Percentiles rank a stretch among this genome's conserved stretches.
Evolutionary conservation across 2,888 invertebrate species (phyloP).

Genomic region (Pecten maximus): DNA sequence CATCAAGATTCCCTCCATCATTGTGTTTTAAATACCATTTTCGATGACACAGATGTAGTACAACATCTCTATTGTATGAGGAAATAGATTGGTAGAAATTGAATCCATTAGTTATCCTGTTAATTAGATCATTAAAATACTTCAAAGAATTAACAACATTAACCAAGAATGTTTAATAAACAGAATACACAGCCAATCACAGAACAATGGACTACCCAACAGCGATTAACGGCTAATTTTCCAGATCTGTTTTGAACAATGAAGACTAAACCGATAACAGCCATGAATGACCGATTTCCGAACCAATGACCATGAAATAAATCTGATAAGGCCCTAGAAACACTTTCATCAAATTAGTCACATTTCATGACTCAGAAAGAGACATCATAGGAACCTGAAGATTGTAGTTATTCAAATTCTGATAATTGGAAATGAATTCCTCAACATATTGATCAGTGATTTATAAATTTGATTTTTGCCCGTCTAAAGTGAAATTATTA

Average conservation of each 20-base stretch:
- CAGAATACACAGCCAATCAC: not conserved
- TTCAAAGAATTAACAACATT: not conserved
- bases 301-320: conserved; percentile 21
- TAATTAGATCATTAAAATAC: not conserved
- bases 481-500: not conserved
- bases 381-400: not conserved
- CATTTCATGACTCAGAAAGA: conserved; percentile 4
- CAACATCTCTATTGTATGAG: not conserved
- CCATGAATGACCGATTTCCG: conserved; percentile 3
- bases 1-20: not conserved
- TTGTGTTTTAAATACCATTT: not conserved
- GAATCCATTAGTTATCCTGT: not conserved
- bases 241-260: not conserved
- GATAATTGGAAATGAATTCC: not conserved
- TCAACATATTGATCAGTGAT: not conserved
- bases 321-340: not conserved
- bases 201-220: not conserved
- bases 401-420: not conserved
- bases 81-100: not conserved
- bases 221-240: not conserved
- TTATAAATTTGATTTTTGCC: not conserved
- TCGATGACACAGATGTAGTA: not conserved
- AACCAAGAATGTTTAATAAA: not conserved
- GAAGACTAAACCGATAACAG: not conserved
- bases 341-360: conserved; percentile 1